These are phyloP conservation scores for Bimastos eiseni DNA, from an alignment of 2,888 invertebrate species.

Conservation along the genomic window DNA sequence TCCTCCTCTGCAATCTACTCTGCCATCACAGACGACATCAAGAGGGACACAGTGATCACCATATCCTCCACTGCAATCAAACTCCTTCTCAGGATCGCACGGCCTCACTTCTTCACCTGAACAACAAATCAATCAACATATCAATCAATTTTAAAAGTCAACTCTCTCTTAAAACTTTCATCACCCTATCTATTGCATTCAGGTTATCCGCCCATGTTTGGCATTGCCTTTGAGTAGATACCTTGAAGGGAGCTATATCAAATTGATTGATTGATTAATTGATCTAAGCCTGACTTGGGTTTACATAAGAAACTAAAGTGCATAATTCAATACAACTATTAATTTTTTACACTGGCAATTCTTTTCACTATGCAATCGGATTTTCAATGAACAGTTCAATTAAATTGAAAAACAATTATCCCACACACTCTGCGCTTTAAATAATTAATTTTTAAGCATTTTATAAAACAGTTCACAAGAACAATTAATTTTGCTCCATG, in stretches of 20 bases:
- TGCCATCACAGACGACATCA: slow-evolving; percentile 26
- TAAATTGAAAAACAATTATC: neutral
- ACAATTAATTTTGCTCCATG: neutral
- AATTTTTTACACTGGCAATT: neutral
- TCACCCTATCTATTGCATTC: too few species aligned
- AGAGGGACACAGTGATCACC: slow-evolving; percentile 26
- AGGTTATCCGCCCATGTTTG: too few species aligned
- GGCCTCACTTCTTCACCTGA: neutral
- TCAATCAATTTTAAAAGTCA: neutral
- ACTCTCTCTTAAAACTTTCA: neutral
- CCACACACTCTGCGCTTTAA: neutral
- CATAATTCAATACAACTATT: neutral
- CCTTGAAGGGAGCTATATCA: too few species aligned
- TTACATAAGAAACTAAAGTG: neutral
- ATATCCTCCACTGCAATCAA: slow-evolving; percentile 27
- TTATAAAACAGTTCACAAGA: neutral
- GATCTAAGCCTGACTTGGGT: neutral
- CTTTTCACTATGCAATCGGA: neutral
- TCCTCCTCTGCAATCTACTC: slow-evolving; percentile 27
- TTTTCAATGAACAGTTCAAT: neutral
- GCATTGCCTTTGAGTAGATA: neutral
- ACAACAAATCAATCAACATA: neutral
- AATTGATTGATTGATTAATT: neutral
- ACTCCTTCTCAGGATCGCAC: slow-evolving; percentile 28
- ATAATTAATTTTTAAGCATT: neutral